Evolutionary conservation across 23 tunicate species (phyloP).

Genomic region (Phallusia fumigata): DNA sequence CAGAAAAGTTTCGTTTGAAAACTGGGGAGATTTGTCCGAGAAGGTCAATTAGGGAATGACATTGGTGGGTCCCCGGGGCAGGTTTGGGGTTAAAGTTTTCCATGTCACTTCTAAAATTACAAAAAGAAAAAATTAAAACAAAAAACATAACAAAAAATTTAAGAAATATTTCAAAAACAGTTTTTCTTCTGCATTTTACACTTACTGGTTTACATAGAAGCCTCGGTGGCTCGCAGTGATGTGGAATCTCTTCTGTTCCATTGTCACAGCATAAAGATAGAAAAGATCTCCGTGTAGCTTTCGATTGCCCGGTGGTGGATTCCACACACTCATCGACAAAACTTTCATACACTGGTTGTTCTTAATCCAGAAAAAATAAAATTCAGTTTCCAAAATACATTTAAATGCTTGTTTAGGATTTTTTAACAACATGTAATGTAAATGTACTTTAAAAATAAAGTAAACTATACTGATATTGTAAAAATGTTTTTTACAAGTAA

Average conservation of each 20-base stretch:
- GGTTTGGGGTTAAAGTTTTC: constrained; percentile 92
- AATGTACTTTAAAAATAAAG: too few relatives aligned
- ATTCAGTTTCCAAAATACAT: too few relatives aligned
- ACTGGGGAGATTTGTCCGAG: constrained; percentile 73
- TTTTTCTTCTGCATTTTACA: too few relatives aligned
- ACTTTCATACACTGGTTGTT: constrained; percentile 58
- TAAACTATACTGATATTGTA: too few relatives aligned
- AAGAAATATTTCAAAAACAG: too few relatives aligned
- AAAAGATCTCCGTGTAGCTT: constrained; percentile 90
- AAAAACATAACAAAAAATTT: too few relatives aligned
- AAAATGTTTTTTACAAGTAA: too few relatives aligned
- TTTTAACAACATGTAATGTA: too few relatives aligned
- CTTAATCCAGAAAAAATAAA: constrained; percentile 26
- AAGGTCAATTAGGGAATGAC: constrained; percentile 83
- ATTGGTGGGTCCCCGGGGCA: constrained; percentile 52
- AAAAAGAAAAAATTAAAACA: too few relatives aligned
- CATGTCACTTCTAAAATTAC: constrained; percentile 58
- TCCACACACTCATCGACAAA: constrained; percentile 87
- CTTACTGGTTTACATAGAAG: constrained; percentile 91
- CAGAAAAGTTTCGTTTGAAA: constrained; percentile 65
- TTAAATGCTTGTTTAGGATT: too few relatives aligned
- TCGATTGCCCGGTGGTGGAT: constrained; percentile 95
- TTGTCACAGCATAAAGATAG: constrained; percentile 82
- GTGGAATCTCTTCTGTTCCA: constrained; percentile 81
- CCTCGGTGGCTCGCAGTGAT: constrained; percentile 87